Conservation (phyloP, 2,888 invertebrate species). For the Neocrepidodera transversa region DNA sequence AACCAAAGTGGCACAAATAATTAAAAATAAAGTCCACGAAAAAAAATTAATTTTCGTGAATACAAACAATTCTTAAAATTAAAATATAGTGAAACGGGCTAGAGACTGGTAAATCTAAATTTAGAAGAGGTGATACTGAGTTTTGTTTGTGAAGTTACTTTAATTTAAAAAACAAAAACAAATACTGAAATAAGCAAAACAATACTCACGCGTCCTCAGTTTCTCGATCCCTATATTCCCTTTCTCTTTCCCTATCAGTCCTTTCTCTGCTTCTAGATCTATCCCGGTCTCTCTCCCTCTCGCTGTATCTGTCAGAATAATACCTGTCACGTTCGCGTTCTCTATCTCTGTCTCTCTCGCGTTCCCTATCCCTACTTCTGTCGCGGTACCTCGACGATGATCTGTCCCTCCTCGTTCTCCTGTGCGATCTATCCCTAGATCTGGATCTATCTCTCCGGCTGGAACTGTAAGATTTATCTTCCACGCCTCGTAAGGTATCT, state of each 20-base stretch:
- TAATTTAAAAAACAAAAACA: too few relatives aligned
- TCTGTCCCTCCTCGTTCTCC: slow-evolving; percentile 57
- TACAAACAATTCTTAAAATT: too few relatives aligned
- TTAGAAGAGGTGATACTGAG: too few relatives aligned
- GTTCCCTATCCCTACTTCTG: slow-evolving; percentile 65
- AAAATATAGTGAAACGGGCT: too few relatives aligned
- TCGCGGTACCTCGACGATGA: slow-evolving; percentile 63
- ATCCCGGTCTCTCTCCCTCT: slow-evolving; percentile 64
- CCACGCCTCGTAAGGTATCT: slow-evolving; percentile 96
- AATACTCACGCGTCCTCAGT: slow-evolving; percentile 75
- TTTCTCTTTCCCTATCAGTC: slow-evolving; percentile 70
- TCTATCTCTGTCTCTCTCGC: slow-evolving; percentile 65
- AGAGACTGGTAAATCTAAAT: too few relatives aligned
- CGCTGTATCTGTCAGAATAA: slow-evolving; percentile 63
- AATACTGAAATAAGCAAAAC: too few relatives aligned
- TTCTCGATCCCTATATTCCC: slow-evolving; percentile 79
- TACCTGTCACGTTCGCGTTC: slow-evolving; percentile 63
- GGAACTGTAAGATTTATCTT: slow-evolving; percentile 94
- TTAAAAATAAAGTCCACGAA: too few relatives aligned
- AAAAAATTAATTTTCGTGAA: too few relatives aligned
- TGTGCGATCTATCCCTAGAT: slow-evolving; percentile 57
- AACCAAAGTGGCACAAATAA: too few relatives aligned
- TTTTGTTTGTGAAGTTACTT: too few relatives aligned
- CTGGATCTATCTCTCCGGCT: slow-evolving; percentile 68
- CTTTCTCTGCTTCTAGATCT: slow-evolving; percentile 65